Evolutionary conservation across 30 jellyfish, hydroid and myxozoan species (phyloP), one percentile per base, ranked within the genome.

Genomic region (Pseudorhiza aurosa): DNA sequence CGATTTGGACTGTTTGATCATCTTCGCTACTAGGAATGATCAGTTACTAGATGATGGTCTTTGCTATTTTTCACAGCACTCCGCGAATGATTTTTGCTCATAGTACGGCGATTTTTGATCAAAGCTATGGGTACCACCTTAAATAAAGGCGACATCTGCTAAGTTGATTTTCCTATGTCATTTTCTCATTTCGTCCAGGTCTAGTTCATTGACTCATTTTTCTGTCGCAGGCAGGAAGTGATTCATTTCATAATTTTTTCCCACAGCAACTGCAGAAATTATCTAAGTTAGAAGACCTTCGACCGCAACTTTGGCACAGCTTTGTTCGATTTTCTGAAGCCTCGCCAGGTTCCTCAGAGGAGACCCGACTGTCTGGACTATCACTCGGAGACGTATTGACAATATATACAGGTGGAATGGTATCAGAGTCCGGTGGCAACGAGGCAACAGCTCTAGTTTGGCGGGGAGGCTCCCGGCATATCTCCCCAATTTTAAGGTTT

Each of bases 251-350:
- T 32, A 81, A 44, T 58, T 68, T 65, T 37, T 57, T 67, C 9
- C 93, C 93, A 35, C 93, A 81, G 14, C 85, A 50, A 57, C 93
- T 81, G 85, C 93, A 81, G 63, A 81, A 81, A 65, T 81, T 67
- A 50, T 81, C 93, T 7, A 32, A 42, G 30, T 36, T 36, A 0
- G 82, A 67, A 8, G 85, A 68, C 72, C 69, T 67, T 24, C 72
- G 72, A 0, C 85, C 85, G 17, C 93, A 81, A 19, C 69, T 44
- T 18, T 57, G 49, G 45, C 93, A 81, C 37, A 43, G 59, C 62
- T 67, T 53, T 11, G 55, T 62, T 32, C 69, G 49, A 22, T 50
- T 17, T 27, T 78, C 90, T 19, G 72, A 25, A 31, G 12, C 74
- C 1, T 60, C 81, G 1, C 75, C 68, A 6, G 42, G 82, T 29